Evolutionary conservation across 2,888 invertebrate genomes (phyloP).

Genomic region (Drosophila tripunctata): DNA sequence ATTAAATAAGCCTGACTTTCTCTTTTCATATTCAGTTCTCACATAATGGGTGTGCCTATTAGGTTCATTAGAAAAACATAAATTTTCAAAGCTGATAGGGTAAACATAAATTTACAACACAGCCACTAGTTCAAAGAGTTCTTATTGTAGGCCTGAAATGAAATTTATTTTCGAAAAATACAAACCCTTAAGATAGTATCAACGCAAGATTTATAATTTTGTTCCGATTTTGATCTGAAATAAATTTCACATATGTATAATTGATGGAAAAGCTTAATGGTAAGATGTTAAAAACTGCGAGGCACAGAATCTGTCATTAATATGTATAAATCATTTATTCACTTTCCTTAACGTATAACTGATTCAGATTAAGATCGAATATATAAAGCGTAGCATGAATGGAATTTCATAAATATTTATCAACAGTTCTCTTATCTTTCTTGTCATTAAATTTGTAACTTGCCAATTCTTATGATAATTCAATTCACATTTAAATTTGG

Average conservation of each 20-base stretch:
- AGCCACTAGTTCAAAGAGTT: background rate
- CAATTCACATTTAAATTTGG: constrained; percentile 10
- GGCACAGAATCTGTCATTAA: too few species aligned
- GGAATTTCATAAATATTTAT: background rate
- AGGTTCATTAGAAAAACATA: background rate
- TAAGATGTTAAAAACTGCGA: too few species aligned
- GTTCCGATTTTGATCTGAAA: background rate
- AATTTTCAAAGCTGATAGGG: background rate
- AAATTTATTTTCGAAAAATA: background rate
- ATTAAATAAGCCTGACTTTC: background rate
- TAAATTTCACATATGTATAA: background rate
- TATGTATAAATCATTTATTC: background rate
- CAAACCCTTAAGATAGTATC: too few species aligned
- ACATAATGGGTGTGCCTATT: too few species aligned
- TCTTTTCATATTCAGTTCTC: background rate
- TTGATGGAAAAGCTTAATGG: background rate
- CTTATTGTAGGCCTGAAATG: background rate
- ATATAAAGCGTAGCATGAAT: background rate
- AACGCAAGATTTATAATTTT: background rate
- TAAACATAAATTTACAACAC: background rate
- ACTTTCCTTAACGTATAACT: background rate
- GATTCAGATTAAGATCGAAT: background rate
- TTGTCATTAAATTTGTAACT: background rate
- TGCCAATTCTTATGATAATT: background rate
- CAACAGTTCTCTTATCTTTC: background rate